A percentile compares a stretch with the other conserved stretches of the same genome.
phyloP scores from a whole-genome alignment of 2,797 vertebrate species.

The Florisuga fusca region DNA sequence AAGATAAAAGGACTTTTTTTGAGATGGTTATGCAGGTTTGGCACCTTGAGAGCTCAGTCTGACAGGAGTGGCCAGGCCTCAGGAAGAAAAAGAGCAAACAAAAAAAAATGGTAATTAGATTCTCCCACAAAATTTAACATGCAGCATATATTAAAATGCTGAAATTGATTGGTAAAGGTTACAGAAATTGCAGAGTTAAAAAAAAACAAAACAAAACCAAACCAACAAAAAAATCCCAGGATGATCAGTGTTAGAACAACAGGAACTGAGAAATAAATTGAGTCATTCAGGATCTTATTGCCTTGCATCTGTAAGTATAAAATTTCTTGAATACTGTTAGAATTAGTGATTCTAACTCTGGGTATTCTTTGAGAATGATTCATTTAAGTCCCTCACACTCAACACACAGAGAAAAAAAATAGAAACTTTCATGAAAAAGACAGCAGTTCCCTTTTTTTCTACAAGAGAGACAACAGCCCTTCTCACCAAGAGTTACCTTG shows the following conservation, averaged over 20 bases:
- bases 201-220: not conserved
- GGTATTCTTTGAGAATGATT: accelerated
- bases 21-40: not conserved
- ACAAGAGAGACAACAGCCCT: not conserved
- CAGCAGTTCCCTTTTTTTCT: not conserved
- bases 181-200: not conserved
- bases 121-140: not conserved
- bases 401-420: accelerated
- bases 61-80: not conserved
- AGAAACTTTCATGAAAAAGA: not conserved
- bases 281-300: not conserved
- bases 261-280: not conserved
- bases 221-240: too few relatives aligned
- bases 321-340: not conserved
- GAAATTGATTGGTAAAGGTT: not conserved
- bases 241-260: not conserved
- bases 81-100: not conserved
- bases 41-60: not conserved
- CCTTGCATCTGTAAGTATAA: not conserved
- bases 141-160: not conserved
- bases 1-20: not conserved
- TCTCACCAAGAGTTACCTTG: not conserved
- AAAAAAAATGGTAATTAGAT: not conserved
- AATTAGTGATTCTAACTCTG: not conserved
- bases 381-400: not conserved